Evolutionary conservation across 2,888 invertebrate species (phyloP), one percentile per base, ranked within the genome.

Genomic region (Cyaniris semiargus): DNA sequence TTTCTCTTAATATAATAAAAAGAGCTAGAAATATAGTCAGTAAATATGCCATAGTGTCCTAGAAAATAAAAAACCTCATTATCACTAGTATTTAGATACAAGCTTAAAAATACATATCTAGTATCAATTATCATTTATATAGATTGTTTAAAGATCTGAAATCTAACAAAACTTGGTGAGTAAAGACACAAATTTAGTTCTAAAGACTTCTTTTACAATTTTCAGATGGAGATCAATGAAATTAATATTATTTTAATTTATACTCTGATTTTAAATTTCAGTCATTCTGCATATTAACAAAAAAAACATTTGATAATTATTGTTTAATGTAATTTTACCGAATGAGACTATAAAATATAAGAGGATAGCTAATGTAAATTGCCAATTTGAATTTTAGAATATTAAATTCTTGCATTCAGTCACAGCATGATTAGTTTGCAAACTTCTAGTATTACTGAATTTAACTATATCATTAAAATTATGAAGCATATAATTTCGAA

Each of bases 41-140:
- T 58, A 58, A 58, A 58, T 58, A 58, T n/a, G 1, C n/a, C n/a
- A 58, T 58, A 5, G 56, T 58, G 21, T 58, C n/a, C n/a, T 58
- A 58, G 21, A 6, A 56, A 58, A 58, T 58, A 58, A 58, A 58
- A 58, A n/a, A 58, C 1, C 8, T 58, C n/a, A 58, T 21, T 58
- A 58, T 58, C n/a, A 15, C 58, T 58, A 58, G 58, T 58, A 21
- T 58, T 53, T 58, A 58, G 58, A 58, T 58, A 56, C 56, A 56
- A 56, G 56, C 56, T 56, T 56, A 56, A 21, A 7, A 58, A 58
- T 58, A n/a, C n/a, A n/a, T n/a, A 58, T n/a, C 53, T 53, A 53
- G 53, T 53, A 53, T 53, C 18, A 53, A 18, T 53, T 58, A 21
- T 58, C 18, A 53, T 53, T 53, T 58, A 21, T 58, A 58, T 21